Percentiles rank a stretch among this genome's conserved stretches.
Conservation (phyloP, 2,888 invertebrate genomes). For the Drosophila pullipes region DNA sequence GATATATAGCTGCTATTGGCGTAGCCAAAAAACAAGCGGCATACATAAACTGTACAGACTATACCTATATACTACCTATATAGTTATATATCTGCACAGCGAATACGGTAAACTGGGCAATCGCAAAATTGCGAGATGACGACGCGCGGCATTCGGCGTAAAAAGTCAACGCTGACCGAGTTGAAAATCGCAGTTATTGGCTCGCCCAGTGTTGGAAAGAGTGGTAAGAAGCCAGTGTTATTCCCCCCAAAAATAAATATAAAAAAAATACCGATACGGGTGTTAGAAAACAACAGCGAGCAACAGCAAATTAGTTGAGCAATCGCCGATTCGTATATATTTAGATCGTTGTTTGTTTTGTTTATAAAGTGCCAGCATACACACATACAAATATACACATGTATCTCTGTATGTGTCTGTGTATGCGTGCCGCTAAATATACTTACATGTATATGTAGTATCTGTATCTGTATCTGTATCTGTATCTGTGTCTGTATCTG, state of each 20-base stretch:
- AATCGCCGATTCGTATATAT: slow-evolving; percentile 76
- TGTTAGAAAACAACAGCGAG: slow-evolving; percentile 39
- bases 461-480: slow-evolving; percentile 10
- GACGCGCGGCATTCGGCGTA: slow-evolving; percentile 93
- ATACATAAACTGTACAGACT: slow-evolving; percentile 21
- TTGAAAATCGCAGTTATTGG: slow-evolving; percentile 96
- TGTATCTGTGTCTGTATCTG: slow-evolving; percentile 22
- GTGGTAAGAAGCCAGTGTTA: slow-evolving; percentile 88
- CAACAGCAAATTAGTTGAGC: slow-evolving; percentile 80
- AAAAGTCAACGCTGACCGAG: slow-evolving; percentile 95
- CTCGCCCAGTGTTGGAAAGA: slow-evolving; percentile 95
- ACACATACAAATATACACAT: background rate
- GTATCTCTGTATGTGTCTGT: slow-evolving; percentile 16
- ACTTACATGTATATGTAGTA: slow-evolving; percentile 20
- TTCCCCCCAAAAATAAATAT: slow-evolving; percentile 6
- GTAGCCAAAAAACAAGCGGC: slow-evolving; percentile 4
- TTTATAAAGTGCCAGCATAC: slow-evolving; percentile 75
- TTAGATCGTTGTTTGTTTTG: slow-evolving; percentile 80
- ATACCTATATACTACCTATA: slow-evolving; percentile 1
- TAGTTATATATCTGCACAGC: slow-evolving; percentile 22
- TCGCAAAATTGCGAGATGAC: slow-evolving; percentile 86
- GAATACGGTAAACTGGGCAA: slow-evolving; percentile 45
- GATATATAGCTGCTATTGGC: slow-evolving; percentile 54
- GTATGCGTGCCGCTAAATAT: slow-evolving; percentile 23
- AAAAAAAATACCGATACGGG: slow-evolving; percentile 5